Base-by-base conservation (phyloP, 2,888 invertebrate genomes). In the Drosophila diplacantha region DNA sequence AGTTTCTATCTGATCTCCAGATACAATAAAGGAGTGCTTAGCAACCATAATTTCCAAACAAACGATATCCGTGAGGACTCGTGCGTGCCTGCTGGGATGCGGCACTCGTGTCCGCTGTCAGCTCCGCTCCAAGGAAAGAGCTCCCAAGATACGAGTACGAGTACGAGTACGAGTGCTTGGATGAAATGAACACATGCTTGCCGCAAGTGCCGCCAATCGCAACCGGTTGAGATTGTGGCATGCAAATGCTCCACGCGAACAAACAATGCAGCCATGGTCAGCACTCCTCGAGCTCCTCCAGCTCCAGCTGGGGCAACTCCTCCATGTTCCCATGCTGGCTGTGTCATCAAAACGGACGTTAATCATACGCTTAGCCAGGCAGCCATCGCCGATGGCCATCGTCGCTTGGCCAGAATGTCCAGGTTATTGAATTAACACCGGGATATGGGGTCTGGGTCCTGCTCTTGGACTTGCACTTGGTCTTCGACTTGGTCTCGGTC, bases 291-390 rank as follows among this genome's bases (percentile, higher is more conserved):
- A 18, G 41, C 32, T 34, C 22, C 44, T 32, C 24, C 49, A 46
- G 31, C 60, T 47, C 43, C 32, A 52, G 41, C 61, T 31, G 26
- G 29, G 44, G 44, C 29, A 44, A 31, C 46, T 49, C 32, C 44
- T 39, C 44, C 59, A 32, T 44, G 59, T 22, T 59, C 37, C 58
- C 58, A 59, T 59, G 56, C 46, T 58, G 62, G 66, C 67, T 71
- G 71, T 79, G 78, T 83, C 78, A 75, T 79, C 83, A 75, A 81
- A 81, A 81, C 73, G 83, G 76, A 80, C 80, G 80, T 83, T 81
- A 81, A 81, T 81, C 80, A 81, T 82, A 83, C 69, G 80, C 83
- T 80, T 80, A 83, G 83, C 69, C 63, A 67, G 78, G 66, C 81
- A 66, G 69, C 67, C 80, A 79, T 68, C 69, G 79, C 81, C 82